Evolutionary conservation across 1,140 invertebrate genomes (phyloP).

Genomic region (Pectinophora gossypiella): DNA sequence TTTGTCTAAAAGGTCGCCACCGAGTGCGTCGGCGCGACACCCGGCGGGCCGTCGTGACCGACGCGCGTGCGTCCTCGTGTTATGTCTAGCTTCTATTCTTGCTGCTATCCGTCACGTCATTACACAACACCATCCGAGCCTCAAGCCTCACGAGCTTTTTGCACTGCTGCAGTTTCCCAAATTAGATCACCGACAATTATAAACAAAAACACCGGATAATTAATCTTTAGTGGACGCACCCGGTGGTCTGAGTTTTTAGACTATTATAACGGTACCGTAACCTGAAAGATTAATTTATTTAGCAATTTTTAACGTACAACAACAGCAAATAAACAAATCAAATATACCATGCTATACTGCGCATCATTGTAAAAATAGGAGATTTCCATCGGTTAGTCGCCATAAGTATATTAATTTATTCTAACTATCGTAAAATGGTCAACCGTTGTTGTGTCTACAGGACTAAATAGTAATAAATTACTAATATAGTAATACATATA

Average conservation of each 20-base stretch:
- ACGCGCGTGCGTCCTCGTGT: conserved; percentile 52
- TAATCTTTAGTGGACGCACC: neutral
- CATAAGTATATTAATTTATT: too few species aligned
- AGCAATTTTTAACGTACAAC: too few species aligned
- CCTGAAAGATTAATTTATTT: neutral
- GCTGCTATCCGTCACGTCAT: conserved; percentile 26
- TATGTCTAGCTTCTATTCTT: conserved; percentile 39
- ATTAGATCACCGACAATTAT: neutral
- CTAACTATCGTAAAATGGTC: too few species aligned
- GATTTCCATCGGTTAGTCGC: too few species aligned
- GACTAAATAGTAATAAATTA: too few species aligned
- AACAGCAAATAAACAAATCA: too few species aligned
- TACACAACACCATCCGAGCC: conserved; percentile 14
- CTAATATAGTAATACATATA: too few species aligned
- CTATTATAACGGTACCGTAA: neutral
- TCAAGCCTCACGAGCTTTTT: too few species aligned
- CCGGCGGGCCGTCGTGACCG: conserved; percentile 47
- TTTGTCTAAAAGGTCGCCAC: conserved; percentile 38
- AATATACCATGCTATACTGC: too few species aligned
- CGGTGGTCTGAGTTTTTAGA: neutral
- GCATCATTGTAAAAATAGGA: too few species aligned
- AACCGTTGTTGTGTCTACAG: too few species aligned
- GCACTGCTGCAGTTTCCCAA: too few species aligned
- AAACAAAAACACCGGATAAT: conserved; percentile 2
- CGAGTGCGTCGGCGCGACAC: conserved; percentile 30